Conservation (phyloP, 2,888 invertebrate species). For the Heteromurus nitidus region DNA sequence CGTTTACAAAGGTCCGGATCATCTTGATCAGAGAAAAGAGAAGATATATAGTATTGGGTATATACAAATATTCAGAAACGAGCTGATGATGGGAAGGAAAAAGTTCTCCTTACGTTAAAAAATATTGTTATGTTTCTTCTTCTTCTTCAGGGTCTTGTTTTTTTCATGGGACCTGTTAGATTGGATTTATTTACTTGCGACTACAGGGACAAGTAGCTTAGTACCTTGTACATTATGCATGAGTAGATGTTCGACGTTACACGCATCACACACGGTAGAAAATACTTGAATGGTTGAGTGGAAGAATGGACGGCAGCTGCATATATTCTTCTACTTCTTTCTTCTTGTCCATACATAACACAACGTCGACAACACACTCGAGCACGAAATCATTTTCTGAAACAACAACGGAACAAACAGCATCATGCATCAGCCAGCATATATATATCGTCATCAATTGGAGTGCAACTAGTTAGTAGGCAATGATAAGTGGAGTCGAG, state of each 20-base stretch:
- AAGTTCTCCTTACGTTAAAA: constrained; percentile 7
- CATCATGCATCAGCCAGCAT: neutral
- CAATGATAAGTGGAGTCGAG: neutral
- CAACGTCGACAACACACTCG: neutral
- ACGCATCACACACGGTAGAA: neutral
- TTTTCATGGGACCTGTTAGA: constrained; percentile 18
- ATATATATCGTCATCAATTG: neutral
- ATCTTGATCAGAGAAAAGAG: too few relatives aligned
- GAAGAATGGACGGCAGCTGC: constrained; percentile 10
- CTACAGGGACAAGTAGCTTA: constrained; percentile 15
- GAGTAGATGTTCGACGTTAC: neutral
- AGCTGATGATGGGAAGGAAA: constrained; percentile 20
- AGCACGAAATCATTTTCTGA: constrained; percentile 27
- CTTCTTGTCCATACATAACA: neutral
- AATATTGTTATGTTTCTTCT: constrained; percentile 21
- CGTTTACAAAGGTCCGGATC: neutral
- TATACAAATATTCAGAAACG: too few relatives aligned
- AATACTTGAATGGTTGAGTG: neutral
- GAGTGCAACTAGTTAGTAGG: constrained; percentile 7
- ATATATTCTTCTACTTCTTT: neutral
- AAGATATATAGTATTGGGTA: too few relatives aligned
- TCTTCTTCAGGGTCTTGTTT: neutral
- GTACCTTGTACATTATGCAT: constrained; percentile 2
- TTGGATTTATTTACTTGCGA: constrained; percentile 24
- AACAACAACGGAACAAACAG: neutral